phyloP scores from a whole-genome alignment of 2,888 invertebrate species.

The Dasysyrphus tricinctus region DNA sequence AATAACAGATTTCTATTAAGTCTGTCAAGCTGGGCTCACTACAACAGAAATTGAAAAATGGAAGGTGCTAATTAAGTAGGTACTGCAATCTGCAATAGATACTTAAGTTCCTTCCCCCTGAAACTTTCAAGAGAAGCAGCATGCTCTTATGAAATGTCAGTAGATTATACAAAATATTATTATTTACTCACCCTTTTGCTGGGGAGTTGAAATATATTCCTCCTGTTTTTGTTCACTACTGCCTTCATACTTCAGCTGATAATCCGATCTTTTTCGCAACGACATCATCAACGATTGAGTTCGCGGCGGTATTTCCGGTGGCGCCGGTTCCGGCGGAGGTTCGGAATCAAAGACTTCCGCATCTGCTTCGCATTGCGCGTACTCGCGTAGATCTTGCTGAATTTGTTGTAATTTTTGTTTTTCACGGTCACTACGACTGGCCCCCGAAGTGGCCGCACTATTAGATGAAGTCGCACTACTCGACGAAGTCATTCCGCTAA shows the following conservation, averaged over 20 bases:
- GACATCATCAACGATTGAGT: slow-evolving; percentile 90
- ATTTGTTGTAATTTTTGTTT: slow-evolving; percentile 78
- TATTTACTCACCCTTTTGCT: slow-evolving; percentile 79
- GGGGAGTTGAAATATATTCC: slow-evolving; percentile 83
- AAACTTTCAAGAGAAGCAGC: no score
- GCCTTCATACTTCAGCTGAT: slow-evolving; percentile 82
- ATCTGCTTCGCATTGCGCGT: slow-evolving; percentile 80
- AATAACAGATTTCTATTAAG: no score
- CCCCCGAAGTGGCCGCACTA: slow-evolving; percentile 76
- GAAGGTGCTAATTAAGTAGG: no score
- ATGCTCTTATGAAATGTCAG: no score
- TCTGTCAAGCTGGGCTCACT: no score
- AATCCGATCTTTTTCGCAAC: slow-evolving; percentile 83
- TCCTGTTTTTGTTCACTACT: slow-evolving; percentile 83
- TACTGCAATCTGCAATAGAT: no score
- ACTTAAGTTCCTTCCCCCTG: no score
- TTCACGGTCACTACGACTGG: slow-evolving; percentile 79
- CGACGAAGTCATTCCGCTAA: slow-evolving; percentile 85
- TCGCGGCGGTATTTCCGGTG: slow-evolving; percentile 93
- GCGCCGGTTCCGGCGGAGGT: slow-evolving; percentile 93
- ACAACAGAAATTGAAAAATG: no score
- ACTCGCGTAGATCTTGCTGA: slow-evolving; percentile 79
- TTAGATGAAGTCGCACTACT: slow-evolving; percentile 85
- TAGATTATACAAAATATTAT: no score
- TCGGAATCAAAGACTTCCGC: slow-evolving; percentile 83